Evolutionary conservation across 2,888 invertebrate species (phyloP).

Genomic region (Anarsia innoxiella): DNA sequence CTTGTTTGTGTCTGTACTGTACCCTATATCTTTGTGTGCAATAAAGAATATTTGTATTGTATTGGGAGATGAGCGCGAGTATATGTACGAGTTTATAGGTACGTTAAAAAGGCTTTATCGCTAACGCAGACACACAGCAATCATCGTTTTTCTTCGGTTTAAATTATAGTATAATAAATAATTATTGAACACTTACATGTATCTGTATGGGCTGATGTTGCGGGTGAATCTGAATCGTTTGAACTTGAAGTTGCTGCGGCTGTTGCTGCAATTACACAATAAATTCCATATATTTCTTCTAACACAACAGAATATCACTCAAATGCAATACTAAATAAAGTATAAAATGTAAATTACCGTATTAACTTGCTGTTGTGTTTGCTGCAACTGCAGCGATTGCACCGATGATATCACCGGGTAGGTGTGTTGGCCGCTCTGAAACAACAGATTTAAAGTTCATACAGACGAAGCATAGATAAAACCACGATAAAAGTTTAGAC

Average conservation of each 20-base stretch:
- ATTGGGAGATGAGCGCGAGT: no score
- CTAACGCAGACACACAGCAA: no score
- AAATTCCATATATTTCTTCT: no score
- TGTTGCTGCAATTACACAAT: constrained; percentile 49
- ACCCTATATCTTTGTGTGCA: no score
- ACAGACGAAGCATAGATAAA: neutral
- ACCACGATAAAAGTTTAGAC: no score
- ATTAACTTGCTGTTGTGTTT: constrained; percentile 60
- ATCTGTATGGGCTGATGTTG: constrained; percentile 71
- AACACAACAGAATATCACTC: no score
- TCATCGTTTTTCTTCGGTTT: no score
- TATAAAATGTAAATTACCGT: constrained; percentile 32
- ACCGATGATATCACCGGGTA: constrained; percentile 68
- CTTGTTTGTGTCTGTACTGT: no score
- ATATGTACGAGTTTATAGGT: no score
- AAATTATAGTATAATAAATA: no score
- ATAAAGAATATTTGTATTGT: no score
- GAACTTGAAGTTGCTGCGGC: constrained; percentile 65
- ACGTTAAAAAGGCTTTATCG: no score
- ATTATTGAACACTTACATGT: constrained; percentile 54
- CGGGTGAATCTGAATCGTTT: constrained; percentile 68
- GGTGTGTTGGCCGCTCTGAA: constrained; percentile 48
- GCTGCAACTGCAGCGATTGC: constrained; percentile 61
- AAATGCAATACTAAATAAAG: neutral
- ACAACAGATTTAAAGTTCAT: constrained; percentile 3